Conservation (phyloP, 2,797 vertebrate species). For the Delichon dasypus region DNA sequence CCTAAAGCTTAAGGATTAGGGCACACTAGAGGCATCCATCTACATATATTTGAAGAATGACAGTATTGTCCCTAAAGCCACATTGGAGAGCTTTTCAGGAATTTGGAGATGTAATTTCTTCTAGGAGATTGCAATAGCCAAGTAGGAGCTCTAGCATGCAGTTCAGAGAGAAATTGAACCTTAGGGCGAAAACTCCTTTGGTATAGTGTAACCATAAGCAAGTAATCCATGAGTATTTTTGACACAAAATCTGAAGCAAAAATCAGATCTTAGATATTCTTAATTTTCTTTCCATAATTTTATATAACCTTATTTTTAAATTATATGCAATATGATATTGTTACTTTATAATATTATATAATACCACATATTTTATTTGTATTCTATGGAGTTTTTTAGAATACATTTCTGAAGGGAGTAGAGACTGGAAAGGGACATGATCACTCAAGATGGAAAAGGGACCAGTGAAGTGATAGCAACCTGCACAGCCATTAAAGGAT, state of each 20-base stretch:
- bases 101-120: not conserved
- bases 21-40: not conserved
- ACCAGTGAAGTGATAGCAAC: not conserved
- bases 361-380: not conserved
- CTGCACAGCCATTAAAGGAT: not conserved
- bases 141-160: not conserved
- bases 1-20: not conserved
- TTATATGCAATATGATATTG: not conserved
- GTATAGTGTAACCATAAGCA: not conserved
- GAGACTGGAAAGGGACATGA: not conserved
- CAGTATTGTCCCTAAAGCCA: not conserved
- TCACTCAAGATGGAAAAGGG: not conserved
- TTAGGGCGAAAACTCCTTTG: not conserved
- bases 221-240: not conserved
- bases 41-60: not conserved
- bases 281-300: not conserved
- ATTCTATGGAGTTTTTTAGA: not conserved
- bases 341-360: not conserved
- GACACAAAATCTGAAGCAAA: not conserved
- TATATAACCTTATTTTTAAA: not conserved
- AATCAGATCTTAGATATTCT: not conserved
- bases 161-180: not conserved
- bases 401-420: not conserved
- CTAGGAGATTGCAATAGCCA: not conserved
- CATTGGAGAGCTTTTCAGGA: not conserved